Base-by-base conservation (phyloP, 1,140 invertebrate species). In the Antheraea pernyi region DNA sequence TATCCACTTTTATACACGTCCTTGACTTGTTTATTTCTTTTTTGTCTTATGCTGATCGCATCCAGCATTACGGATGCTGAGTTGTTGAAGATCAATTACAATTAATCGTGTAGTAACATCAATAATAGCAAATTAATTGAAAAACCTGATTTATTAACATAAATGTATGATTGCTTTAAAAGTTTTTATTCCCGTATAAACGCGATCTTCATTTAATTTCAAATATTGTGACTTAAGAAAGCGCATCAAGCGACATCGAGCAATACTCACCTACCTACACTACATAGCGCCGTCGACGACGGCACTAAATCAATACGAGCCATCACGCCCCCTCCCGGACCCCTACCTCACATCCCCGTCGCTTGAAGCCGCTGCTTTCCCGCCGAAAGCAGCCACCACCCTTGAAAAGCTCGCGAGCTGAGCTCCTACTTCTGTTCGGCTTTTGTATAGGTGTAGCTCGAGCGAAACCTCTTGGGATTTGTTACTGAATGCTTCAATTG, bases 261-360 rank as follows among this genome's bases (percentile, higher is more conserved):
- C 80, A 83, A 84, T 53, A 53, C 81, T 82, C 82, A 83, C 82
- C 86, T 83, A 88, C 76, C 85, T 84, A 88, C 72, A 87, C 83
- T 89, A 91, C 85, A 88, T 89, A 91, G 85, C 88, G 82, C 74
- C 85, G 87, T 87, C 90, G 90, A 91, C 90, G 90, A 92, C 88
- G 90, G 91, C 92, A 93, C 89, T 93, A 93, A 93, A 93, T 93
- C 91, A 93, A 93, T 93, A 93, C 92, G 88, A 89, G 85, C 89
- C 91, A 91, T 93, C 91, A 91, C 85, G 74, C 85, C 86, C 87
- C 84, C 74, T 81, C 73, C 79, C 81, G 71, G 1, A 16, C 10
- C 73, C 74, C 76, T 69, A 70, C 75, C 71, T 53, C 53, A 63
- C 73, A 53, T 79, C 78, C 78, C 73, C 75, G 53, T 75, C 78